Base-by-base conservation (phyloP, 2,797 vertebrate species). In the Gorsachius magnificus region DNA sequence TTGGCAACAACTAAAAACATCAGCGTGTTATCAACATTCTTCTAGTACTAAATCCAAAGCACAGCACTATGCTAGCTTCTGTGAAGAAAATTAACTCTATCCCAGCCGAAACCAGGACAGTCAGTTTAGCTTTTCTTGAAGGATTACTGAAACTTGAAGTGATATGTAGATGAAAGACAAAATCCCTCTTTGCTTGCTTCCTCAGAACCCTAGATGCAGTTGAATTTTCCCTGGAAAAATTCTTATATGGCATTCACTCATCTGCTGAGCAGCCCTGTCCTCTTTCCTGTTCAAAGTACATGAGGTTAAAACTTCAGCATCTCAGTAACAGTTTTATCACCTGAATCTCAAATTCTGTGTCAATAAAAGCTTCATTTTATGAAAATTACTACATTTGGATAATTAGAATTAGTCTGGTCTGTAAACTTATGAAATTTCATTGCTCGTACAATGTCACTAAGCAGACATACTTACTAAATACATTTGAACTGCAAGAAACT, bases 121-220 rank as follows among this genome's bases (percentile, higher is more conserved):
- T n/a, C n/a, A 36, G 11, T 60, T 83, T 22, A 81, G 29, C 35
- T 83, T 68, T 65, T 75, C 51, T 61, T 77, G 51, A 92, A 53
- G 51, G 35, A 71, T 19, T 63, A 33, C 4, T 43, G 58, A 33
- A 33, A 65, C 21, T 72, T 69, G 4, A 87, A 48, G 17, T 45
- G 28, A 48, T 54, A 51, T 0, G 5, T 16, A 72, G 25, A 16
- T 35, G n/a, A 60, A 75, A 78, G 82, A 65, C 0, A 0, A 74
- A 91, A 89, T 36, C 38, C 10, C 6, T 71, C 35, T 65, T 81
- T 75, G 8, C 14, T 57, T 70, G 16, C 68, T 77, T 83, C 33
- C 41, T 77, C 33, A 56, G 24, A 89, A 69, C 18, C 68, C 72
- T 11, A 84, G 20, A 74, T 36, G 20, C 3, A 77, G 22, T n/a